Evolutionary conservation across 2,888 invertebrate species (phyloP).

Genomic region (Anorthoa munda): DNA sequence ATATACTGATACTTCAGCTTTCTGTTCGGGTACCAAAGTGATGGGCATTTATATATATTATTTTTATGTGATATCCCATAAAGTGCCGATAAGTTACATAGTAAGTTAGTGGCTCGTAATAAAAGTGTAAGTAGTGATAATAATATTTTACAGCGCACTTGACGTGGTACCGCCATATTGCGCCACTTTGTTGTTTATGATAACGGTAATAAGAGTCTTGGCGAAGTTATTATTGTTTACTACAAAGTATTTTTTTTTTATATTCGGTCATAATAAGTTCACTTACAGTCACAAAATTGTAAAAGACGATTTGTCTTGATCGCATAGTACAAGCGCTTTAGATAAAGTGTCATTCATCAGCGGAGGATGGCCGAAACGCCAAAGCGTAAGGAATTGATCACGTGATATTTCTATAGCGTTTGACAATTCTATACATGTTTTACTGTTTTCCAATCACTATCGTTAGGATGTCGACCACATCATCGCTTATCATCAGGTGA

Average conservation of each 20-base stretch:
- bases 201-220: neutral
- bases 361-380: no score
- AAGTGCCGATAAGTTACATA: constrained; percentile 10
- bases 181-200: constrained; percentile 48
- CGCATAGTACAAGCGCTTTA: no score
- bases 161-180: constrained; percentile 35
- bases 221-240: neutral
- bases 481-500: no score
- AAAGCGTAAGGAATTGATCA: no score
- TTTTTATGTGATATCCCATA: neutral
- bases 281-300: neutral
- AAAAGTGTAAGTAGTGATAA: constrained; percentile 10
- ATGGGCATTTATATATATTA: neutral
- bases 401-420: no score
- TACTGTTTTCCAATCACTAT: no score
- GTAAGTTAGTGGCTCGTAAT: constrained; percentile 21
- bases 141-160: constrained; percentile 36
- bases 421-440: no score
- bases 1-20: no score
- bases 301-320: no score
- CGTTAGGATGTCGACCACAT: no score
- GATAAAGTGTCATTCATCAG: no score
- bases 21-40: neutral
- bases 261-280: neutral
- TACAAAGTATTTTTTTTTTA: neutral